A percentile compares a stretch with the other conserved stretches of the same genome.
Conservation (phyloP, 2,888 invertebrate genomes). For the Cryptops parisi region DNA sequence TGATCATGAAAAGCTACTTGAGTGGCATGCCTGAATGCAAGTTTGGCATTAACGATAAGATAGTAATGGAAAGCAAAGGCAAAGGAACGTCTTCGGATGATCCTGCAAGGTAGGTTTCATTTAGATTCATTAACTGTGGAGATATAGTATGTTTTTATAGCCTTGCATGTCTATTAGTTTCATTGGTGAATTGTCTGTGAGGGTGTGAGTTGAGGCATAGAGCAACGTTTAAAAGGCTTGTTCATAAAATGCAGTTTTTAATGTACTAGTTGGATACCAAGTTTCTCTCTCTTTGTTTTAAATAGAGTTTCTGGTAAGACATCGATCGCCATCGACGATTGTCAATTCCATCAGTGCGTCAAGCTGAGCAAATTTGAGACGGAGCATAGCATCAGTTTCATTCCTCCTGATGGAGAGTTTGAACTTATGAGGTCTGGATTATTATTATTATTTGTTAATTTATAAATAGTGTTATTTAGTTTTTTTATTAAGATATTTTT, state of each 20-base stretch:
- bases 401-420: constrained; percentile 99
- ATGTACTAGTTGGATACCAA: no score
- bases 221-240: no score
- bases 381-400: constrained; percentile 99
- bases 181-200: no score
- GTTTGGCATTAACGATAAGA: constrained; percentile 98
- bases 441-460: background rate
- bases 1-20: constrained; percentile 98
- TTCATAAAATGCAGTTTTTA: no score
- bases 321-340: constrained; percentile 99
- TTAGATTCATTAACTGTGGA: no score
- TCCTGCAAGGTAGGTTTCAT: constrained; percentile 7
- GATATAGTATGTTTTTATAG: no score
- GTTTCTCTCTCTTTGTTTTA: background rate
- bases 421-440: constrained; percentile 98
- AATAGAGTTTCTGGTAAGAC: constrained; percentile 62
- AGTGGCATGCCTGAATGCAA: constrained; percentile 99
- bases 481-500: background rate
- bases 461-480: background rate
- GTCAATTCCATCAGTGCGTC: constrained; percentile 99
- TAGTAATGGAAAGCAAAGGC: constrained; percentile 70
- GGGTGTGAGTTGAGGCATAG: no score
- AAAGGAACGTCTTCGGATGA: constrained; percentile 18
- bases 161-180: no score
- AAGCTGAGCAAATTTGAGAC: constrained; percentile 99